These are phyloP conservation scores for Pterostichus niger DNA, from an alignment of 2,888 invertebrate genomes.

Conservation along the genomic window DNA sequence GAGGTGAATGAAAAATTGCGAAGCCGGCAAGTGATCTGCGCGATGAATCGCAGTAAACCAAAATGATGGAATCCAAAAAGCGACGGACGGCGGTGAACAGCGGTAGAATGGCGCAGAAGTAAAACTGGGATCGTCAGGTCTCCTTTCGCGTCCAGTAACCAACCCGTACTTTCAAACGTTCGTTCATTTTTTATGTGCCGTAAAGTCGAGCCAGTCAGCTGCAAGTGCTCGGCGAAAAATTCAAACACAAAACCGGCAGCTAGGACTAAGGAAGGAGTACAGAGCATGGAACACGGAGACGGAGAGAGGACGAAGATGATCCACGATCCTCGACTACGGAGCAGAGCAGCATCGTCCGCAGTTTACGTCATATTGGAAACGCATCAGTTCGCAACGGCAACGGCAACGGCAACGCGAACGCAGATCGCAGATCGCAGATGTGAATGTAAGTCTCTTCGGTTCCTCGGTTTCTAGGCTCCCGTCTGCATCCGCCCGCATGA, in stretches of 20 bases:
- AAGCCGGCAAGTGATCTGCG: conserved; percentile 49
- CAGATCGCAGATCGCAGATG: conserved; percentile 55
- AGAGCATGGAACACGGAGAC: background rate
- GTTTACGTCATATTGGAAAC: conserved; percentile 70
- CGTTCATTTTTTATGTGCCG: conserved; percentile 62
- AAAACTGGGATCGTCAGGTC: conserved; percentile 33
- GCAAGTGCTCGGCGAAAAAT: conserved; percentile 58
- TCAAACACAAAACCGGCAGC: conserved; percentile 60
- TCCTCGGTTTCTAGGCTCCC: conserved; percentile 23
- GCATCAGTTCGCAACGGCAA: conserved; percentile 68
- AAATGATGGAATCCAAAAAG: conserved; percentile 56
- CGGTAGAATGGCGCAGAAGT: conserved; percentile 33
- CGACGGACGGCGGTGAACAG: conserved; percentile 7
- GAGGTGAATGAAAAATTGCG: conserved; percentile 46
- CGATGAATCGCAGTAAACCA: conserved; percentile 53
- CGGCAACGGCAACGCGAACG: background rate
- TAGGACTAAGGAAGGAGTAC: conserved; percentile 24
- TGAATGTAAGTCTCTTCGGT: conserved; percentile 65
- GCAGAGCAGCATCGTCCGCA: conserved; percentile 30
- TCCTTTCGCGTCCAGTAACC: conserved; percentile 41
- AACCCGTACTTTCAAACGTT: conserved; percentile 52
- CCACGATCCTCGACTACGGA: conserved; percentile 23
- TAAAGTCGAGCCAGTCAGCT: conserved; percentile 60
- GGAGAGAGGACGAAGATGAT: conserved; percentile 42
- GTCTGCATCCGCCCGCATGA: conserved; percentile 67